phyloP scores from a whole-genome alignment of 1,140 invertebrate genomes.

The Bombus pyrosoma region DNA sequence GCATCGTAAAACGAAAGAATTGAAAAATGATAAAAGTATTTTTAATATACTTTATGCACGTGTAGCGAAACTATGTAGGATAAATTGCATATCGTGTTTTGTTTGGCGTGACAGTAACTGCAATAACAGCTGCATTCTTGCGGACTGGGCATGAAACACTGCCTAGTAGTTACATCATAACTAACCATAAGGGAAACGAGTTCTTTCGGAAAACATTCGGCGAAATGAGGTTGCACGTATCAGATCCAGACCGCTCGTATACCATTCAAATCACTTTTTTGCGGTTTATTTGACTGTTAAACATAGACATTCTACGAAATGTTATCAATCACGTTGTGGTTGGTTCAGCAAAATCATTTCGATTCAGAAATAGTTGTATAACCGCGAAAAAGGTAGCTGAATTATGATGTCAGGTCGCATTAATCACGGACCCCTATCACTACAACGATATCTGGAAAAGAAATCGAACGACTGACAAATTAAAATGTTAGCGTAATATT shows the following conservation, averaged over 20 bases:
- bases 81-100: constrained; percentile 6
- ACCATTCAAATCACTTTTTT: constrained; percentile 10
- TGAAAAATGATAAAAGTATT: not conserved
- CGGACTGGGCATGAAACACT: not conserved
- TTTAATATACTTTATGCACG: not conserved
- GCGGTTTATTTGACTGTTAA: not conserved
- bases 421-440: not conserved
- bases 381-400: not conserved
- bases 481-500: not conserved
- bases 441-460: not conserved
- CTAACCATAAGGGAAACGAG: constrained; percentile 2
- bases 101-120: not conserved
- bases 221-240: constrained; percentile 10
- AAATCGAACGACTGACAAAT: not conserved
- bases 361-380: not conserved
- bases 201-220: constrained; percentile 6
- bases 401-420: constrained; percentile 25
- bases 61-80: not conserved
- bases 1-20: not conserved
- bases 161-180: constrained; percentile 8
- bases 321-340: constrained; percentile 18
- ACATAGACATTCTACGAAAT: not conserved
- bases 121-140: constrained; percentile 16
- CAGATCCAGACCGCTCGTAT: constrained; percentile 10
- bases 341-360: not conserved